Conservation (phyloP, 2,797 vertebrate species). For the Danio tinwini region DNA sequence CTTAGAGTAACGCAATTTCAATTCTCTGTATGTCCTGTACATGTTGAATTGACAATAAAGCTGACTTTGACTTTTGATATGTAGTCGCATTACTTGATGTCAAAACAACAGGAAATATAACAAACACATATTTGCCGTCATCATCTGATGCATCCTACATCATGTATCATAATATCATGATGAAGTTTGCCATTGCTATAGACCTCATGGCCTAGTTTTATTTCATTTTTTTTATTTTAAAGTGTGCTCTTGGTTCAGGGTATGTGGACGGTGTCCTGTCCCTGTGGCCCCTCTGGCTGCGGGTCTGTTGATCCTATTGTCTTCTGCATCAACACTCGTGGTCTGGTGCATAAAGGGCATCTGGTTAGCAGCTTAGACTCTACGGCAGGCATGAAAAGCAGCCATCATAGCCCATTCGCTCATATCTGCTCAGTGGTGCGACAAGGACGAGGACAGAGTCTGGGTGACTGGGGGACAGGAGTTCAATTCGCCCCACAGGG, state of each 20-base stretch:
- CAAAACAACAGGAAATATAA: neutral
- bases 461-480: conserved; percentile 87
- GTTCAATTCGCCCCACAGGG: conserved; percentile 86
- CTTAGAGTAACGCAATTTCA: no score
- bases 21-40: no score
- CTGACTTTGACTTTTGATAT: no score
- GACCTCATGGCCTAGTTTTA: conserved; percentile 24
- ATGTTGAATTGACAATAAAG: no score
- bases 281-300: conserved; percentile 61
- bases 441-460: conserved; percentile 92
- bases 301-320: conserved; percentile 88
- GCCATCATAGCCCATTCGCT: conserved; percentile 95
- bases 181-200: conserved; percentile 2
- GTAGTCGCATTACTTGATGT: neutral
- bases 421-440: conserved; percentile 97
- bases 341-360: conserved; percentile 94
- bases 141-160: neutral
- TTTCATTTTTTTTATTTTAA: neutral
- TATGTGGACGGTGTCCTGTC: conserved; percentile 44
- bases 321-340: conserved; percentile 86
- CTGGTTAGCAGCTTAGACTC: conserved; percentile 89
- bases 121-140: neutral
- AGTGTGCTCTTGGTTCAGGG: conserved; percentile 26
- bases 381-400: conserved; percentile 83
- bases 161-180: neutral